phyloP scores from a whole-genome alignment of 2,888 invertebrate genomes.

The Iselma pallidipennis region DNA sequence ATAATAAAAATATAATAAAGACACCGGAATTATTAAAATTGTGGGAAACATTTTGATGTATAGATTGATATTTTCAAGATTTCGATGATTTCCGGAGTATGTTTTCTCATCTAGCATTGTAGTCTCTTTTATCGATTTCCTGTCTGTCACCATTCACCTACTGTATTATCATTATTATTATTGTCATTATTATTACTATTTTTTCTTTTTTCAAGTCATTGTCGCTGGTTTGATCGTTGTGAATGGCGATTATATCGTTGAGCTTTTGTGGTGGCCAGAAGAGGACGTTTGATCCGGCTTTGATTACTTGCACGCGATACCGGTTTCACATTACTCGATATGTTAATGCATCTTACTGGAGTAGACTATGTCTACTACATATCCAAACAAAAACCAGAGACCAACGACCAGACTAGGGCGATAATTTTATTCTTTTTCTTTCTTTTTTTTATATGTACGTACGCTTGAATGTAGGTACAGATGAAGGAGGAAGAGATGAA shows the following conservation, averaged over 20 bases:
- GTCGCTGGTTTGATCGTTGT: neutral
- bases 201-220: neutral
- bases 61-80: too few species aligned
- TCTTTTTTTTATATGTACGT: too few species aligned
- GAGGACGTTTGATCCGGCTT: slow-evolving; percentile 36
- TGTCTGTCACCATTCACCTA: slow-evolving; percentile 5
- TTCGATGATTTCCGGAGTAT: neutral
- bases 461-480: too few species aligned
- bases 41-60: too few species aligned
- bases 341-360: slow-evolving; percentile 25
- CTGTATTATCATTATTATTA: neutral
- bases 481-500: neutral
- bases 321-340: slow-evolving; percentile 37
- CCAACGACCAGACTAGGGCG: slow-evolving; percentile 3
- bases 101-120: neutral
- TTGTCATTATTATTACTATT: neutral
- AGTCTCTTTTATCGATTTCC: neutral
- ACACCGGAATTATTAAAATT: too few species aligned
- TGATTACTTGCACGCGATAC: slow-evolving; percentile 40
- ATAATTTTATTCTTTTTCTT: neutral
- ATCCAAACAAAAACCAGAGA: neutral
- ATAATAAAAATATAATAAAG: too few species aligned
- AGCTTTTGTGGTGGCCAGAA: neutral
- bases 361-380: neutral
- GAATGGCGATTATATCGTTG: neutral